Evolutionary conservation across 2,113 vertebrate genomes (phyloP), one percentile per base, ranked within the genome.

Genomic region (Hylia prasina): DNA sequence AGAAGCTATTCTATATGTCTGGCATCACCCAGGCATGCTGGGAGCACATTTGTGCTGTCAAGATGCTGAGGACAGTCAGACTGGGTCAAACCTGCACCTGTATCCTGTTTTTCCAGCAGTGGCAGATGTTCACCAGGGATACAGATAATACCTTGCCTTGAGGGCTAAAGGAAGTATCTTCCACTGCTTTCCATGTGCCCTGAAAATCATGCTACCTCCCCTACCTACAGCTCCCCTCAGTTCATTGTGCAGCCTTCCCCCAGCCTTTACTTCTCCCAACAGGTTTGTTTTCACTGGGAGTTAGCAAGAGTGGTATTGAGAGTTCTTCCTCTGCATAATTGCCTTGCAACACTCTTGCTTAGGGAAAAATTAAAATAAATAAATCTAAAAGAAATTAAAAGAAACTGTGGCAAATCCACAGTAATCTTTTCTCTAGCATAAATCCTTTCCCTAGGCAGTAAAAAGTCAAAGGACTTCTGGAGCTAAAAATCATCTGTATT

Each of bases 101-200:
- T 42, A 50, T 44, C 53, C 27, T 39, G 4, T 61, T 85, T 60
- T 88, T 28, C 47, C 70, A 85, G 25, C 28, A 58, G 66, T 22
- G 39, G 22, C 28, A 66, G 53, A 35, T 44, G 14, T 51, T 88
- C 13, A 57, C 23, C n/a, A 70, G 33, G 37, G 25, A 37, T 35
- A 73, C 4, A 86, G 37, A 56, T 15, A 57, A 44, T 9, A 47
- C 6, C 7, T 63, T 63, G 13, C 11, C 0, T 0, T 63, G 30
- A 71, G n/a, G 56, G 18, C 40, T 54, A 63, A 70, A 66, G 60
- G 31, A 76, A 85, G 45, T 56, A 6, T 27, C 57, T 82, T 48
- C 61, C 47, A 48, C 14, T 40, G 31, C 21, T 66, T 39, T n/a
- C 24, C 40, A 47, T 22, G 12, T 39, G 20, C 45, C n/a, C 35